phyloP scores from a whole-genome alignment of 2,888 invertebrate genomes.

The Aspidapion aeneum region DNA sequence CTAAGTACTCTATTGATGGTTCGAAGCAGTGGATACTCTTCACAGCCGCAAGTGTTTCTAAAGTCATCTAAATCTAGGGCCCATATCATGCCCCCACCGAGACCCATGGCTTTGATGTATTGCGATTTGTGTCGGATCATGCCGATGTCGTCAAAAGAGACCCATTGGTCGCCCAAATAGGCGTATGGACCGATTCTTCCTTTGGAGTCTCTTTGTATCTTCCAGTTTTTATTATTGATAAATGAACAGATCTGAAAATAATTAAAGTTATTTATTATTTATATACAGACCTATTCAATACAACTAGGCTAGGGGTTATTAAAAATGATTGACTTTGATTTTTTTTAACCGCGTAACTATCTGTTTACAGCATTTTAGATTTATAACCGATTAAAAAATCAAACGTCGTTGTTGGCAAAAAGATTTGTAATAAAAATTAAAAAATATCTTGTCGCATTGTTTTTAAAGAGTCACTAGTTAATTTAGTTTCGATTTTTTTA shows the following conservation, averaged over 20 bases:
- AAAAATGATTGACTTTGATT: too few species aligned
- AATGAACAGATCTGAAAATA: conserved; percentile 75
- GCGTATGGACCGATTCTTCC: conserved; percentile 89
- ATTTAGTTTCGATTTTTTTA: too few species aligned
- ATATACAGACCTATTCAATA: not conserved
- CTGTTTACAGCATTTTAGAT: too few species aligned
- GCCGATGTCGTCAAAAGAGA: conserved; percentile 84
- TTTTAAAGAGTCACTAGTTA: too few species aligned
- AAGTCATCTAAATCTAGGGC: conserved; percentile 87
- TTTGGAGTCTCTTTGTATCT: conserved; percentile 67
- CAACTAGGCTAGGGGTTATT: too few species aligned
- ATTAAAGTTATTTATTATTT: not conserved
- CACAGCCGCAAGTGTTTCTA: conserved; percentile 75
- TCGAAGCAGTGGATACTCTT: conserved; percentile 72
- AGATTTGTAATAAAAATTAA: too few species aligned
- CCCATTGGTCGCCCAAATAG: conserved; percentile 83
- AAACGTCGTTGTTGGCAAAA: too few species aligned
- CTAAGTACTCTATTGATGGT: conserved; percentile 79
- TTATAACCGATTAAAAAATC: too few species aligned
- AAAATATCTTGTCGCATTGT: too few species aligned
- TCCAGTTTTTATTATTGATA: conserved; percentile 72
- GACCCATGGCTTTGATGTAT: conserved; percentile 71
- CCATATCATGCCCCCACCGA: conserved; percentile 90
- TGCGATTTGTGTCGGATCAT: conserved; percentile 83
- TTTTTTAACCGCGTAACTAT: not conserved